Conservation (phyloP, 1,140 invertebrate genomes). For the Sipha flava region DNA sequence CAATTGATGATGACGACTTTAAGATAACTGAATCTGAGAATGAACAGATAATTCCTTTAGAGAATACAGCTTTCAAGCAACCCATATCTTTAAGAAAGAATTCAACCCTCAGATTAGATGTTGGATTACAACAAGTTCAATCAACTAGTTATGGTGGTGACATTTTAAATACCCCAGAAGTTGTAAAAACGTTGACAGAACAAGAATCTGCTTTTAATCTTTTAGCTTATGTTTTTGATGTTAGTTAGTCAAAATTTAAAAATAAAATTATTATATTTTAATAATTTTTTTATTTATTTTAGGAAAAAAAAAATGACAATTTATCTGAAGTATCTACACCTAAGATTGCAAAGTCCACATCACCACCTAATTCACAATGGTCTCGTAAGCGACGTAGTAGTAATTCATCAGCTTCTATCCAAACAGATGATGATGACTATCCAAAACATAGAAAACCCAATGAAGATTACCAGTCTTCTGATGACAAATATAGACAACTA, state of each 20-base stretch:
- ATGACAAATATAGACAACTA: constrained; percentile 53
- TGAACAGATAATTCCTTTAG: not conserved
- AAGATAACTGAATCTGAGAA: not conserved
- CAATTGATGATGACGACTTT: not conserved
- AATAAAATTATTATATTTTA: not conserved
- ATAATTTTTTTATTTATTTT: not conserved
- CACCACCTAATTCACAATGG: not conserved
- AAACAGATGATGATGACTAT: constrained; percentile 25
- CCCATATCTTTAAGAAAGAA: constrained; percentile 21
- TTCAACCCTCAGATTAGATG: not conserved
- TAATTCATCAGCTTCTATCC: constrained; percentile 21
- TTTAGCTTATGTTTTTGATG: constrained; percentile 35
- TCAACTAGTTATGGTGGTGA: constrained; percentile 15
- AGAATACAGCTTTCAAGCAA: not conserved
- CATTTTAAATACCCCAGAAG: constrained; percentile 27
- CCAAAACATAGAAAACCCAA: constrained; percentile 2
- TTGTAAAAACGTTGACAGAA: constrained; percentile 19
- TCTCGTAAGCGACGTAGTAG: constrained; percentile 20
- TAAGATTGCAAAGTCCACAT: not conserved
- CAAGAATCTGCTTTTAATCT: constrained; percentile 35
- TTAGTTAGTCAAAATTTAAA: not conserved
- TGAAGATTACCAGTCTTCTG: constrained; percentile 17
- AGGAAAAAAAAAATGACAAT: constrained; percentile 10
- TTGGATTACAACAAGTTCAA: constrained; percentile 6
- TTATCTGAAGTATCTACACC: constrained; percentile 1